A percentile compares a stretch with the other conserved stretches of the same genome.
phyloP scores from a whole-genome alignment of 2,113 vertebrate genomes.

The Cisticola juncidis region DNA sequence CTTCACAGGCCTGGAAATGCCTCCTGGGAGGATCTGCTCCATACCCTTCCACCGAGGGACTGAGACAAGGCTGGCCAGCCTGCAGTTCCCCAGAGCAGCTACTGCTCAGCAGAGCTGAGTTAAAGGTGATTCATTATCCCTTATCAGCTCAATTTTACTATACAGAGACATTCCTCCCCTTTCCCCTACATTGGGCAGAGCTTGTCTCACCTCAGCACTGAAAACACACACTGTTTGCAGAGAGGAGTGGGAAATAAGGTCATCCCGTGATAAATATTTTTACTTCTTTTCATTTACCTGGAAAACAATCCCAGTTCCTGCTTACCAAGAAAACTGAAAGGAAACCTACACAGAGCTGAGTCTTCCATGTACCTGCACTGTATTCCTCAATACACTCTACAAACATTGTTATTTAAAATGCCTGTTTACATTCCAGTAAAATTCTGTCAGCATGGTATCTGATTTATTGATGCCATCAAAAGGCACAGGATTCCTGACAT shows the following conservation, averaged over 20 bases:
- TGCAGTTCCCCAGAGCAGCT: neutral
- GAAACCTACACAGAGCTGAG: neutral
- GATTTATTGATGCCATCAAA: constrained; percentile 67
- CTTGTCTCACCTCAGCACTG: neutral
- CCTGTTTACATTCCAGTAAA: constrained; percentile 65
- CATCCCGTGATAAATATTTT: neutral
- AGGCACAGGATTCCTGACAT: constrained; percentile 59
- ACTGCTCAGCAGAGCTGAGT: neutral
- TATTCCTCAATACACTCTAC: neutral
- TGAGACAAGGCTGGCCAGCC: neutral
- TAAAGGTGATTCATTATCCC: constrained; percentile 42
- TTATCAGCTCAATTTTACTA: constrained; percentile 43
- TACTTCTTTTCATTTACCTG: neutral
- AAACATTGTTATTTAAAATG: neutral
- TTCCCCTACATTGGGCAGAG: constrained; percentile 22
- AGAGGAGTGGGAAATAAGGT: neutral
- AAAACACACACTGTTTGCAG: neutral
- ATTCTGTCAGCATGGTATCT: constrained; percentile 15
- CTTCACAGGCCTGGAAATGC: neutral
- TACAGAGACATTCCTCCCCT: constrained; percentile 55
- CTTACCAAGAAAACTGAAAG: neutral
- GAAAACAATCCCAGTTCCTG: neutral
- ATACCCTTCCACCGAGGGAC: neutral
- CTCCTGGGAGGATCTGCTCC: neutral
- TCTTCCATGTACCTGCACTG: neutral